Evolutionary conservation across 2,113 vertebrate genomes (phyloP).

Genomic region (Murina feae): DNA sequence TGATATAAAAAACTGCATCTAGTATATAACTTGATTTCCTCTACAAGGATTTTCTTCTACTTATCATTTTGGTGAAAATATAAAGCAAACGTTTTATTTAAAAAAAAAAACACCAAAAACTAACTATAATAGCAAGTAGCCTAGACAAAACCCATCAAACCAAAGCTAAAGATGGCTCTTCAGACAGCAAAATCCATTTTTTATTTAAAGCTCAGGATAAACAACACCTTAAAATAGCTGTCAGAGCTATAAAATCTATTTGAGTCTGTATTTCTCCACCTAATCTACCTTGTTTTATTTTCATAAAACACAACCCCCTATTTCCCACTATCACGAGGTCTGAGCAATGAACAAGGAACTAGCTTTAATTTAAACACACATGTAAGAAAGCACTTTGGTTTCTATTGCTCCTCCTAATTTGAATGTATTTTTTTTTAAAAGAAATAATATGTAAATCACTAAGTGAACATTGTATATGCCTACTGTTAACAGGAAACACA

Average conservation of each 20-base stretch:
- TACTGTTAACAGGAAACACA: not conserved
- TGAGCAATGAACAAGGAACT: not conserved
- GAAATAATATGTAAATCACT: not conserved
- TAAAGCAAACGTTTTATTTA: not conserved
- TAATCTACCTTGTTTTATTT: not conserved
- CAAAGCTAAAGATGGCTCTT: not conserved
- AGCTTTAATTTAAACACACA: conserved; percentile 10
- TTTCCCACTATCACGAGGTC: not conserved
- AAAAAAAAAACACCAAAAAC: not conserved
- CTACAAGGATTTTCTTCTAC: not conserved
- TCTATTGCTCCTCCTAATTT: not conserved
- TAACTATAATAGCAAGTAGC: not conserved
- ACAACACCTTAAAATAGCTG: not conserved
- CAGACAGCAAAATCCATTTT: not conserved
- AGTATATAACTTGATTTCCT: not conserved
- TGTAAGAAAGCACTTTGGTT: not conserved
- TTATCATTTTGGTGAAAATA: conserved; percentile 4
- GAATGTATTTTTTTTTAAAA: not conserved
- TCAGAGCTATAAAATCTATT: not conserved
- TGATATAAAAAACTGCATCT: not conserved
- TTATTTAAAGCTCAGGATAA: conserved; percentile 17
- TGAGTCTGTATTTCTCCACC: not conserved
- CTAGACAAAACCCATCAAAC: conserved; percentile 12
- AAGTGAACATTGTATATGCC: not conserved
- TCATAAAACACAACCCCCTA: not conserved